Base-by-base conservation (phyloP, 2,888 invertebrate genomes). In the Oxycera nigricornis region DNA sequence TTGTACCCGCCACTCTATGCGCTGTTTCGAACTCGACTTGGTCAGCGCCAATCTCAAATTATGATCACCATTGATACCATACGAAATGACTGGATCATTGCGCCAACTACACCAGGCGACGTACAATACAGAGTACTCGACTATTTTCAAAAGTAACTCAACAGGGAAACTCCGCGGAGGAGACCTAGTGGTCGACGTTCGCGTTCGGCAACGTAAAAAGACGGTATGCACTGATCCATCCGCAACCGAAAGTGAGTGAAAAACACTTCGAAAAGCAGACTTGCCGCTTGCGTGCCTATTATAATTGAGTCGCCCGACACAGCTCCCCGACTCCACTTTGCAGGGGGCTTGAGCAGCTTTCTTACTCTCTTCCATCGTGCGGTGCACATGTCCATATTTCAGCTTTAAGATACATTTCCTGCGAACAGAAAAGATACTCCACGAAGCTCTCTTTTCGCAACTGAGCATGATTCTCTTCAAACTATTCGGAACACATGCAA, bases 121-220 rank as follows among this genome's bases (percentile, higher is more conserved):
- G 35, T 46, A 46, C 46, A 46, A 46, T n/a, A 46, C 17, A 46
- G 4, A 4, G 22, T 22, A 55, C 52, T 55, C 4, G 20, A 55
- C 24, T 55, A 55, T 55, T 55, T 17, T 46, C 17, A 46, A n/a
- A n/a, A 46, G 46, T 46, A 65, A 41, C 24, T 65, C 2, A 65
- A 65, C 41, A 41, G 30, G 59, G 24, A 65, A 41, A 22, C 65
- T 65, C 39, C 39, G 24, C 65, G 22, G 39, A 22, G 65, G 39
- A 65, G 39, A 65, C 39, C 22, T 22, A 65, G 24, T n/a, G 20
- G 65, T 26, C 41, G 65, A 65, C 65, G 65, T 65, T 24, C 41
- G 39, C 22, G 41, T 39, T 65, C 65, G 39, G 24, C 2, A 39
- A 65, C 65, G 39, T 65, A 62, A 62, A 62, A 62, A 35, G 39